A percentile compares a stretch with the other conserved stretches of the same genome.
Conservation (phyloP, 2,113 vertebrate genomes). For the Pimephales promelas region DNA sequence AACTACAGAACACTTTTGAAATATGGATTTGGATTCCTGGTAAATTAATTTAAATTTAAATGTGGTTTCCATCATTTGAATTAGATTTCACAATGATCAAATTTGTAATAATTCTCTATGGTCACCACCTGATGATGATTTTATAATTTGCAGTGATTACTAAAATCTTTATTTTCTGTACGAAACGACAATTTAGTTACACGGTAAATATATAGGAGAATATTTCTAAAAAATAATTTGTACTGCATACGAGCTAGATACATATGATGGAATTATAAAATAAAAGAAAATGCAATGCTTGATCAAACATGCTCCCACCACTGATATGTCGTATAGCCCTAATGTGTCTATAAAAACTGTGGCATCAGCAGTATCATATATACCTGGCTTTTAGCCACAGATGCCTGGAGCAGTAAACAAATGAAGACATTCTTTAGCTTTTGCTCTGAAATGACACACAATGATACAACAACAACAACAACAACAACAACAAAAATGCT, state of each 20-base stretch:
- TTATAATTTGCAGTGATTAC: neutral
- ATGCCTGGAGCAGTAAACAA: slow-evolving; percentile 43
- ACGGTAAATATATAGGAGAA: neutral
- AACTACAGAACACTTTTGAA: neutral
- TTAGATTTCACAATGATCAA: neutral
- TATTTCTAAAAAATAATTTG: neutral
- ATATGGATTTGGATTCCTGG: neutral
- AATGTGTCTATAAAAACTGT: slow-evolving; percentile 4
- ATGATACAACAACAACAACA: neutral
- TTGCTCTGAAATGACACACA: slow-evolving; percentile 15
- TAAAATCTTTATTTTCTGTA: neutral
- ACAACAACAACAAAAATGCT: no score
- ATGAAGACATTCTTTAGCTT: slow-evolving; percentile 40
- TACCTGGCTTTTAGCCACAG: slow-evolving; percentile 48
- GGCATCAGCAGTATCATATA: slow-evolving; percentile 48
- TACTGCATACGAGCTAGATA: neutral
- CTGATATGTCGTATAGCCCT: neutral
- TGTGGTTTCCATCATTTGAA: neutral
- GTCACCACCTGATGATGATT: neutral
- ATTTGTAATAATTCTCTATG: neutral
- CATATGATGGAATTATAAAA: neutral
- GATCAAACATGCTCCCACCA: neutral
- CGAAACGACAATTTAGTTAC: neutral
- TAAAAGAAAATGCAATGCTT: neutral
- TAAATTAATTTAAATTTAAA: neutral